phyloP scores from a whole-genome alignment of 2,797 vertebrate genomes.

The Calcarius lapponicus region DNA sequence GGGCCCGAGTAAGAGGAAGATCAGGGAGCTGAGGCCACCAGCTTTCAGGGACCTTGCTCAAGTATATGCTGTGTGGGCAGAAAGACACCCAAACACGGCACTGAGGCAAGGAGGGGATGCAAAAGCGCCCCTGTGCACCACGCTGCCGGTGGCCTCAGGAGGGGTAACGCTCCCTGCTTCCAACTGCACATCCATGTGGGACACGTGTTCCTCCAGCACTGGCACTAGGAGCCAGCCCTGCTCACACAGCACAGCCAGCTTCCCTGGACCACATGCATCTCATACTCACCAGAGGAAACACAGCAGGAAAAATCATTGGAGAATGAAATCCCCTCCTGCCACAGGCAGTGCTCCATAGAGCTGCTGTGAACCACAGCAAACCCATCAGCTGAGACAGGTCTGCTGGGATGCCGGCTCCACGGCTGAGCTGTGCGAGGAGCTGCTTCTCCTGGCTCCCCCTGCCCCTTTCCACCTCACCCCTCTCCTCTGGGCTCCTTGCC shows the following conservation, averaged over 20 bases:
- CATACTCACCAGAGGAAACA: not conserved
- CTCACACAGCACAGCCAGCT: not conserved
- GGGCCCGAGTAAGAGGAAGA: not conserved
- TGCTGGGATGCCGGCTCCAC: not conserved
- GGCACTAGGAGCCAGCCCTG: not conserved
- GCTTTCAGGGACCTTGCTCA: not conserved
- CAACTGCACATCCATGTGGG: fast-evolving
- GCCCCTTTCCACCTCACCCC: not conserved
- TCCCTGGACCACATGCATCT: not conserved
- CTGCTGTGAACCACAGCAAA: not conserved
- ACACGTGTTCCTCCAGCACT: fast-evolving
- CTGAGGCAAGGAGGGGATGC: not conserved
- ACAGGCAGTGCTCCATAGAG: fast-evolving
- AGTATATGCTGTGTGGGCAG: fast-evolving
- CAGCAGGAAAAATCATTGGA: not conserved
- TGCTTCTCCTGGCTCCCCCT: not conserved
- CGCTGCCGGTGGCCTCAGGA: not conserved
- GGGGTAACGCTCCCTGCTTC: fast-evolving
- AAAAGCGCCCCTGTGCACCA: fast-evolving
- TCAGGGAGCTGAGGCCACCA: not conserved
- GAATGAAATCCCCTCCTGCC: not conserved
- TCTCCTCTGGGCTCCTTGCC: not conserved
- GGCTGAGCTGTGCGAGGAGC: not conserved
- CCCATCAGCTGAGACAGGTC: not conserved
- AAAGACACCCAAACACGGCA: not conserved